phyloP scores from a whole-genome alignment of 2,113 vertebrate genomes.

The Rostratula benghalensis region DNA sequence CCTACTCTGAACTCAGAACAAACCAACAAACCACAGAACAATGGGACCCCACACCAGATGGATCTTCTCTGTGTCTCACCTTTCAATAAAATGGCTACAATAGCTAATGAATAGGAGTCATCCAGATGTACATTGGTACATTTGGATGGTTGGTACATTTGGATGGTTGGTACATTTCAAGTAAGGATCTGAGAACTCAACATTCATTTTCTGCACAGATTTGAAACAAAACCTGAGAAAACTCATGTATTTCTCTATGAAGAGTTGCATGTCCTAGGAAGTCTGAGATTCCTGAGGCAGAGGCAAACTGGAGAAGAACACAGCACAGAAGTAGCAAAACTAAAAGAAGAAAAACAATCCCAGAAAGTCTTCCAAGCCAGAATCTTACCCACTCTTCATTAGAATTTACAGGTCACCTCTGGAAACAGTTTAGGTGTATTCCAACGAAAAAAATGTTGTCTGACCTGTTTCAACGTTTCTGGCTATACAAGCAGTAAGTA shows the following conservation, averaged over 20 bases:
- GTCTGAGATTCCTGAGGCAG: background rate
- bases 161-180: background rate
- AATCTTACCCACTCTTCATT: background rate
- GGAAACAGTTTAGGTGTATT: background rate
- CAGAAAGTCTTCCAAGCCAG: background rate
- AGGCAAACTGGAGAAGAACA: background rate
- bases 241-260: background rate
- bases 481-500: background rate
- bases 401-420: background rate
- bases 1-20: background rate
- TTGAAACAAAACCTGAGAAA: background rate
- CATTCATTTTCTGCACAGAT: background rate
- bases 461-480: background rate
- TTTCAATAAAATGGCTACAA: background rate
- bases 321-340: background rate
- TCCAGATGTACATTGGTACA: background rate
- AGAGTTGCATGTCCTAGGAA: background rate
- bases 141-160: too few species aligned
- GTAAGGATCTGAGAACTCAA: background rate
- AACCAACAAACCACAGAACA: background rate
- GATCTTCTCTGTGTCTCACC: fast-evolving
- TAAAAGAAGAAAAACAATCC: background rate
- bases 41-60: fast-evolving
- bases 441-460: background rate
- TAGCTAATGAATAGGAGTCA: background rate